Evolutionary conservation across 2,797 vertebrate species (phyloP).

Genomic region (Phrynocephalus forsythii): DNA sequence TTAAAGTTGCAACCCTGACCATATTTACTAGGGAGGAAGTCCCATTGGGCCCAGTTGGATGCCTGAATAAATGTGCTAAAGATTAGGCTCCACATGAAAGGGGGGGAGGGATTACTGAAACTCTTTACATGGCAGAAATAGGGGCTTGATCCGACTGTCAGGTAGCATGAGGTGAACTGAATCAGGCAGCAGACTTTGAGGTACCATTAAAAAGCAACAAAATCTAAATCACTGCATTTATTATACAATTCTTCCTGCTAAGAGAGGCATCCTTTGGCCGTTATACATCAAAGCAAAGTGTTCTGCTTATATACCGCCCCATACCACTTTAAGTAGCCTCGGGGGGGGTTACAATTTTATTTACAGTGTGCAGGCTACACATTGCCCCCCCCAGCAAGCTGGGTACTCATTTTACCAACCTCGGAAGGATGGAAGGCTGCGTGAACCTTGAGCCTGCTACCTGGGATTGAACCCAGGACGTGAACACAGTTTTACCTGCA

Average conservation of each 20-base stretch:
- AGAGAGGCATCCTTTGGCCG: background rate
- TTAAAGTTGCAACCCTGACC: slow-evolving; percentile 37
- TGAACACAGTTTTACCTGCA: no score
- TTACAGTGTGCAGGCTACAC: no score
- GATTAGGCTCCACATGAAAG: background rate
- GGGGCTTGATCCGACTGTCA: background rate
- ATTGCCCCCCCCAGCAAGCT: no score
- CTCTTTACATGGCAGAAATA: slow-evolving; percentile 36
- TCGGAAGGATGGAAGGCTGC: no score
- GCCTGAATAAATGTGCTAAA: background rate
- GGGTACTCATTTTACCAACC: no score
- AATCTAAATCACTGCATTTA: background rate
- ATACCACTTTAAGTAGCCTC: no score
- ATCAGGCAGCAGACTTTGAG: background rate
- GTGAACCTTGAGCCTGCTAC: no score
- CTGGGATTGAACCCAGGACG: no score
- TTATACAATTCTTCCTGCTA: background rate
- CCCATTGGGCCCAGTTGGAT: background rate
- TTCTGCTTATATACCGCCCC: no score
- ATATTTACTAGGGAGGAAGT: slow-evolving; percentile 7
- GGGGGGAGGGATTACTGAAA: background rate
- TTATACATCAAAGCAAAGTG: background rate
- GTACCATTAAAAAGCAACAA: background rate
- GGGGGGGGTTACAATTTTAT: no score
- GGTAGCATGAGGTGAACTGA: background rate